These are phyloP conservation scores for Apaloderma vittatum DNA, from an alignment of 2,113 vertebrate species.

Conservation along the genomic window DNA sequence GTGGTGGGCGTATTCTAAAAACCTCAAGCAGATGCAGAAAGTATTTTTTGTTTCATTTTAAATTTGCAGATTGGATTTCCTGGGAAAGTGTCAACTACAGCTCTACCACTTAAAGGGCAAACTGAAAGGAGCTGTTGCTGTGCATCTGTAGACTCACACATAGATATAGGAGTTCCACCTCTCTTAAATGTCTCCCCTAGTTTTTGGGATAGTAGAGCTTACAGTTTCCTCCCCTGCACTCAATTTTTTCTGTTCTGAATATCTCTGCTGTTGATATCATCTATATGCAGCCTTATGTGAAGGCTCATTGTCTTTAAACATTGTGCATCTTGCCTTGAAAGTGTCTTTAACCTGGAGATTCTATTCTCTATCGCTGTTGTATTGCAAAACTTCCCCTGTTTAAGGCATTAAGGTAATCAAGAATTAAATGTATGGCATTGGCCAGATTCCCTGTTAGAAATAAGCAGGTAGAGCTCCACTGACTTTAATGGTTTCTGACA, in stretches of 20 bases:
- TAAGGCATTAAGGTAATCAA: not conserved
- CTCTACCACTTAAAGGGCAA: not conserved
- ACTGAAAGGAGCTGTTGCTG: not conserved
- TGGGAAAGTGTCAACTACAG: not conserved
- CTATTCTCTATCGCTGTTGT: not conserved
- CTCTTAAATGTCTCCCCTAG: not conserved
- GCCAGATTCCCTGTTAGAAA: not conserved
- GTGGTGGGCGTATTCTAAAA: not conserved
- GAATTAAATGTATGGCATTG: not conserved
- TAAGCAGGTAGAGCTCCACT: not conserved
- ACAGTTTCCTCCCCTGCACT: rapidly evolving
- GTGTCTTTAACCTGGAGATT: not conserved
- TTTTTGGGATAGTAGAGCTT: not conserved
- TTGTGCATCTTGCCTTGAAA: not conserved
- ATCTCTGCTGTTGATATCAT: not conserved
- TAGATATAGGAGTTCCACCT: not conserved
- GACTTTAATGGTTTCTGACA: slow-evolving; percentile 54
- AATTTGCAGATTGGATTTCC: not conserved
- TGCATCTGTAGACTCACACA: not conserved
- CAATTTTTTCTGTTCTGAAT: not conserved
- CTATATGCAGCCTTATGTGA: not conserved
- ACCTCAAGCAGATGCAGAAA: not conserved
- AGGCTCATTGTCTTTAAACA: not conserved
- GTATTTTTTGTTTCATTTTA: not conserved
- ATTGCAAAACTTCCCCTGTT: not conserved